Evolutionary conservation across 1,140 invertebrate species (phyloP).

Genomic region (Linepithema humile): DNA sequence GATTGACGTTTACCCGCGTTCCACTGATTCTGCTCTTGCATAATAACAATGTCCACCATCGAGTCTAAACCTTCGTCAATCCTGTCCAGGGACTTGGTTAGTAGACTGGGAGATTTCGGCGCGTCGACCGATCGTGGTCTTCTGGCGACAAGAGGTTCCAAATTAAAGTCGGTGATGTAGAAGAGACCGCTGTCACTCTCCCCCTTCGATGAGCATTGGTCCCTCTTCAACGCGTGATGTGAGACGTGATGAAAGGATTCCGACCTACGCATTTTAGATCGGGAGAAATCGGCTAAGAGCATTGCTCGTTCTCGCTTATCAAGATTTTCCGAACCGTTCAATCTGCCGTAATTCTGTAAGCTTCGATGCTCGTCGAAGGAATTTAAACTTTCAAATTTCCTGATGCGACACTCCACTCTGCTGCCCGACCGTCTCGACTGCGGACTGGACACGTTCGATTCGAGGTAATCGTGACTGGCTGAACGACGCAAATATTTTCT

Average conservation of each 20-base stretch:
- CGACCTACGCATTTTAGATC: conserved; percentile 75
- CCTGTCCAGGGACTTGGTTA: conserved; percentile 91
- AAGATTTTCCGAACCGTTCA: conserved; percentile 53
- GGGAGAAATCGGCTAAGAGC: not conserved
- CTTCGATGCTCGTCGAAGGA: conserved; percentile 79
- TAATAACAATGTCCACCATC: conserved; percentile 89
- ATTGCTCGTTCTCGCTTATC: conserved; percentile 43
- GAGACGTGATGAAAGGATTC: conserved; percentile 82
- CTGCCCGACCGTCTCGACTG: conserved; percentile 82
- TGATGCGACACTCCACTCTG: conserved; percentile 76
- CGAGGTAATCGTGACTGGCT: conserved; percentile 68
- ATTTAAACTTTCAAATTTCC: conserved; percentile 82
- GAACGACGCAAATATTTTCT: conserved; percentile 68
- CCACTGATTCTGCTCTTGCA: conserved; percentile 83
- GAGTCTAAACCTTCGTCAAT: conserved; percentile 91
- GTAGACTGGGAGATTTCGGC: conserved; percentile 71
- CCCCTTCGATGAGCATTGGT: conserved; percentile 70
- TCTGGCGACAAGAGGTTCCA: conserved; percentile 67
- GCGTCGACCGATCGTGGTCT: conserved; percentile 56
- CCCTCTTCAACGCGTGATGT: conserved; percentile 56
- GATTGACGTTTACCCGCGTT: conserved; percentile 70
- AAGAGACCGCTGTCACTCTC: conserved; percentile 80
- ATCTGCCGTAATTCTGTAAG: conserved; percentile 65
- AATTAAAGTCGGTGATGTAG: conserved; percentile 77
- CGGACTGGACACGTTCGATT: conserved; percentile 71